These are phyloP conservation scores for Ailuropoda melanoleuca DNA, from an alignment of 2,113 vertebrate species.

Conservation along the genomic window DNA sequence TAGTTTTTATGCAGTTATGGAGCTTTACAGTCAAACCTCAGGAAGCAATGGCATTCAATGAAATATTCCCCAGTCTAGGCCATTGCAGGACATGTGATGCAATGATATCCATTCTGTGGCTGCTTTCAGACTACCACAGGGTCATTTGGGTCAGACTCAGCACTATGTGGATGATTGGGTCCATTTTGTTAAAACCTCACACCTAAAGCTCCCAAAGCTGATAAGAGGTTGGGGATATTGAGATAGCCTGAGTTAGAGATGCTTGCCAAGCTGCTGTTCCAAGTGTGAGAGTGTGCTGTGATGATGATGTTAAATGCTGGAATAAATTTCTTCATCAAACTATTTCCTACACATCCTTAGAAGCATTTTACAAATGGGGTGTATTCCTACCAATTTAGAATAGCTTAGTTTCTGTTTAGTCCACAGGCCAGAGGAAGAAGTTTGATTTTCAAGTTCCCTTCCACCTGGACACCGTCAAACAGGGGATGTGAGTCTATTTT, in stretches of 20 bases:
- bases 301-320: not conserved
- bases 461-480: not conserved
- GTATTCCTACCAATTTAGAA: not conserved
- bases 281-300: not conserved
- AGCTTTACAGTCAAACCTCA: not conserved
- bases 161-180: accelerated
- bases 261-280: not conserved
- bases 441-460: not conserved
- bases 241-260: not conserved
- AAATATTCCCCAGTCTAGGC: not conserved
- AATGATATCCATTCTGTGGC: not conserved
- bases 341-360: not conserved
- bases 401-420: not conserved
- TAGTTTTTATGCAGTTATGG: not conserved
- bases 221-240: not conserved
- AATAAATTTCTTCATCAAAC: not conserved
- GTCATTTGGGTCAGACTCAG: not conserved
- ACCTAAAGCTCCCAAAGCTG: not conserved
- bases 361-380: not conserved
- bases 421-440: not conserved
- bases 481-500: not conserved
- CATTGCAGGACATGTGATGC: accelerated
- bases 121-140: not conserved
- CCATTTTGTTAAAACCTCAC: not conserved
- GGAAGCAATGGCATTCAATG: not conserved